phyloP scores from a whole-genome alignment of 2,113 vertebrate species.

The Erpornis zantholeuca region DNA sequence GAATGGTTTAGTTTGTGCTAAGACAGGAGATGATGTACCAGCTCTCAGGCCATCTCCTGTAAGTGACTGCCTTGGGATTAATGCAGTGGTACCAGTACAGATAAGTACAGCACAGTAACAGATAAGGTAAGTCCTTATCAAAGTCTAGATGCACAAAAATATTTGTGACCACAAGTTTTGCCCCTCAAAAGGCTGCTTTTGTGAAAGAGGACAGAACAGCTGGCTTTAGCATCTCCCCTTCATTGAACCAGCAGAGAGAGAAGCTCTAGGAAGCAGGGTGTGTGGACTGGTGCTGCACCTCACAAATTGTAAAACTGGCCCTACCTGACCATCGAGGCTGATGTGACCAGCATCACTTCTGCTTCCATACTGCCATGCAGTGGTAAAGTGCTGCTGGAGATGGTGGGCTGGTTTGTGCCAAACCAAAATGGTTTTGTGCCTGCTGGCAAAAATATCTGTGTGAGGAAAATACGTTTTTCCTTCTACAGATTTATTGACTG shows the following conservation, averaged over 20 bases:
- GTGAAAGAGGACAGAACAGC: not conserved
- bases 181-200: not conserved
- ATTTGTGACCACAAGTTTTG: not conserved
- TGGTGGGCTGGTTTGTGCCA: constrained; percentile 15
- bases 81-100: not conserved
- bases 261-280: not conserved
- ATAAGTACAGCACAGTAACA: no score
- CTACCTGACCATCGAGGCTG: not conserved
- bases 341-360: not conserved
- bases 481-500: constrained; percentile 23
- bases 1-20: not conserved
- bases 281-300: not conserved
- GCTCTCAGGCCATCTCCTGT: not conserved
- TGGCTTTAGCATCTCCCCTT: not conserved
- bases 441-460: not conserved
- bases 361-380: not conserved
- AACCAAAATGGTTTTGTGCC: constrained; percentile 16
- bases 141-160: not conserved
- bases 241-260: not conserved
- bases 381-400: not conserved
- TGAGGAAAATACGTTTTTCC: not conserved
- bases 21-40: not conserved
- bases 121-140: not conserved
- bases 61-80: not conserved
- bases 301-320: not conserved